Evolutionary conservation across 1,140 invertebrate genomes (phyloP), one percentile per base, ranked within the genome.

Genomic region (Phymastichus coffea): DNA sequence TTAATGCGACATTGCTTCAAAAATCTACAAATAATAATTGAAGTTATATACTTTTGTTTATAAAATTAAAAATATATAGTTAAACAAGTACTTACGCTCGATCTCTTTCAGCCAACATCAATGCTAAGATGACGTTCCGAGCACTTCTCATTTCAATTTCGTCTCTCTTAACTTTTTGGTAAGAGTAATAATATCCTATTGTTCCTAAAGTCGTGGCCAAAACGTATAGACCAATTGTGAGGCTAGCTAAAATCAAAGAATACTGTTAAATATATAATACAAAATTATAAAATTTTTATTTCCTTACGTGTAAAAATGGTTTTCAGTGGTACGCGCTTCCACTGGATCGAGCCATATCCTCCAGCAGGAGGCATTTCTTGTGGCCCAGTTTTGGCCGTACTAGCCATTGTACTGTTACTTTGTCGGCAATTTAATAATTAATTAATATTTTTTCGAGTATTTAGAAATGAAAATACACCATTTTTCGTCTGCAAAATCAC

Each of bases 291-390:
- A 46, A 38, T 28, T 1, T 30, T 23, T 48, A 43, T 30, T 8
- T 37, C 10, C 20, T 74, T 81, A 91, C 90, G 85, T 66, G 81
- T 84, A 56, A 92, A 86, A 69, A 84, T 83, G 58, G 78, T 77
- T 76, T 83, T 90, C 3, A 91, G 83, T 26, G 87, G 87, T 30
- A 90, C 79, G 69, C 91, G 84, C 57, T 85, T 82, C 73, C 81
- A 92, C 54, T 84, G 82, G 64, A 94, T 87, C 10, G 87, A 83
- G 64, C 83, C 83, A 76, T 92, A 95, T 47, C 93, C 93, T 63
- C 91, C 91, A 48, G 82, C 77, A 62, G 93, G 93, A 68, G 93
- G 92, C 82, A 95, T 81, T 81, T 95, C 93, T 78, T 95, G 93
- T 7, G 65, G 58, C 17, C 64, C 64, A 17, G 54, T 54, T 60